A percentile compares a stretch with the other conserved stretches of the same genome.
Conservation (phyloP, 2,797 vertebrate species). For the Labroides dimidiatus region DNA sequence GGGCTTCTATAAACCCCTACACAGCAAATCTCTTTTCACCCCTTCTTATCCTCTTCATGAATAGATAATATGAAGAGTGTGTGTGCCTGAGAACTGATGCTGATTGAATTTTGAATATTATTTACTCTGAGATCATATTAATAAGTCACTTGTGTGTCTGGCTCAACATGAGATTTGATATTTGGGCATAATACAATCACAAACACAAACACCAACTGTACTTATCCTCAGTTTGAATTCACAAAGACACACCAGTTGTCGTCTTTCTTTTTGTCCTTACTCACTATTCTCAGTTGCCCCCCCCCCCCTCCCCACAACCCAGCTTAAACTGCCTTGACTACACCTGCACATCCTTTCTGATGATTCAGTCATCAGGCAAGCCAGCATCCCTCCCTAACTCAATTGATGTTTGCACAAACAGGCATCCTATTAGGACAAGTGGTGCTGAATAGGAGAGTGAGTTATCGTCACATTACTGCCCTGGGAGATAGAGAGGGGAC, state of each 20-base stretch:
- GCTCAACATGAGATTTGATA: constrained; percentile 46
- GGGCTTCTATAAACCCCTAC: constrained; percentile 54
- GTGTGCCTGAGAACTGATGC: constrained; percentile 60
- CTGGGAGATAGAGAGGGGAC: constrained; percentile 74
- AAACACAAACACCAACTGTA: constrained; percentile 6
- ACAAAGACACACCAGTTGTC: constrained; percentile 24
- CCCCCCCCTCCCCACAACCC: constrained; percentile 1
- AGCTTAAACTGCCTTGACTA: constrained; percentile 44
- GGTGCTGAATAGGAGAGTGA: constrained; percentile 74
- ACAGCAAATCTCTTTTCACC: constrained; percentile 64
- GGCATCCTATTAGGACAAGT: constrained; percentile 78
- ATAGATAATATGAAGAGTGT: constrained; percentile 78
- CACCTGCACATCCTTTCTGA: constrained; percentile 55
- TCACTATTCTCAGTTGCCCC: neutral
- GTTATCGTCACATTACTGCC: constrained; percentile 78
- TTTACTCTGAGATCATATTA: constrained; percentile 67
- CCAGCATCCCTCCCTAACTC: constrained; percentile 64
- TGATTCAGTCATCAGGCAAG: constrained; percentile 55
- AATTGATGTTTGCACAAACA: constrained; percentile 75
- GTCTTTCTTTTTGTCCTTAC: constrained; percentile 19
- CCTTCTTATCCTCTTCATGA: constrained; percentile 77
- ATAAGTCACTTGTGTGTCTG: constrained; percentile 57
- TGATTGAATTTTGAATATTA: constrained; percentile 69
- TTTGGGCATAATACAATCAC: constrained; percentile 35
- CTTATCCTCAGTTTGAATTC: constrained; percentile 5